Base-by-base conservation (phyloP, 1,140 invertebrate species). In the Dufourea novaeangliae region DNA sequence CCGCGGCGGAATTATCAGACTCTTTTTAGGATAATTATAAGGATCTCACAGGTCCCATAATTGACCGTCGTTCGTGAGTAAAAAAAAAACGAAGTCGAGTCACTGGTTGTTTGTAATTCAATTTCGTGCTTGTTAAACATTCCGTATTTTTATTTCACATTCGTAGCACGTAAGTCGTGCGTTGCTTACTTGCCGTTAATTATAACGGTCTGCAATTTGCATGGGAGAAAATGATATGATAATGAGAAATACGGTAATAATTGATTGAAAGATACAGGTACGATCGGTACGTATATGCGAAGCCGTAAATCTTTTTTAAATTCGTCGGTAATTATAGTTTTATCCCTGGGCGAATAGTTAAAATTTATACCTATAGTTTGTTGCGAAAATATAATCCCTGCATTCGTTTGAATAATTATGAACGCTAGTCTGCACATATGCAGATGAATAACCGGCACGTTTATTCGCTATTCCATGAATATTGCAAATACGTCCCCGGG, bases 381-480 rank as follows among this genome's bases (percentile, higher is more conserved):
- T 17, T 1, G 20, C 8, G 46, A 50, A 50, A 50, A 50, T 50
- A 50, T 50, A 50, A 50, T n/a, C 20, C 46, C 6, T n/a, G 46
- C 5, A 50, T n/a, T n/a, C 39, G 14, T 37, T 52, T 22, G 46
- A 68, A 68, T 68, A 68, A 68, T 68, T 25, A 56, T 25, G 44
- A 8, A 17, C 8, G 7, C 22, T 68, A 32, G 12, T 62, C n/a
- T n/a, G 11, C n/a, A 7, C 57, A 11, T 17, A n/a, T 17, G 44
- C 17, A n/a, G 46, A 50, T n/a, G 46, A 50, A 50, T n/a, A 50
- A 50, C 46, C 6, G 20, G 59, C 20, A 11, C 20, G n/a, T 62
- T 62, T 22, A 29, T 56, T 72, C 22, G 32, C 22, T 44, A 10
- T 56, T 11, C 20, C 50, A 34, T 56, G 62, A 74, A 74, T 74